Base-by-base conservation (phyloP, 2,888 invertebrate species). In the Ischnus inquisitorius region DNA sequence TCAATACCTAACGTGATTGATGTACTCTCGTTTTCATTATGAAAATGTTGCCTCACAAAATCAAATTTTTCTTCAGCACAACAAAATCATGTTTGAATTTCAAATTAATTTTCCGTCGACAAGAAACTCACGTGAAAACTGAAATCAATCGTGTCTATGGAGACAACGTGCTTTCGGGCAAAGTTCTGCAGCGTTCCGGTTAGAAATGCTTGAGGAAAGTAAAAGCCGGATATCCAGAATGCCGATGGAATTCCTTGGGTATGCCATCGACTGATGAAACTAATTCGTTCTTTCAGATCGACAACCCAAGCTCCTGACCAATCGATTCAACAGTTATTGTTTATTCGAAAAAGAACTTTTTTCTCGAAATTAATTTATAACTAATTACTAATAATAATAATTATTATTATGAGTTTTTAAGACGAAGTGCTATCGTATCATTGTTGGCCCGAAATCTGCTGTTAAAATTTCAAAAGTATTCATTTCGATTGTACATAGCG, bases 181-280 rank as follows among this genome's bases (percentile, higher is more conserved):
- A 95, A 97, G 94, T 97, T 97, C 94, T 97, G 97, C 89, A 97
- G 94, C 0, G 96, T 97, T 22, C 97, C 97, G 0, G 97, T 97
- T 86, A 97, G 94, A 94, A 97, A 97, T 0, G 97, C 97, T 92
- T 97, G 97, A 0, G 97, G 97, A 94, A 97, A 97, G 94, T 96
- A 97, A 93, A 97, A 97, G 0, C 97, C 97, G 0, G 97, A 97
- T 87, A 97, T 96, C 97, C 97, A 97, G 94, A 97, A 97, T 69
- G 96, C 95, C 41, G 95, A 93, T 0, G 97, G 97, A 85, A 97
- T 96, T 8, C 97, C 97, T 0, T 92, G 78, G 16, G 95, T 94
- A 6, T 95, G 95, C 97, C 97, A 97, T 51, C 94, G 92, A 65
- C 94, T 93, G 91, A 96, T 95, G 93, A 96, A 96, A 60, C 93